Percentiles rank a stretch among this genome's conserved stretches.
Conservation (phyloP, 2,888 invertebrate genomes). For the Tetheella fluctuosa region DNA sequence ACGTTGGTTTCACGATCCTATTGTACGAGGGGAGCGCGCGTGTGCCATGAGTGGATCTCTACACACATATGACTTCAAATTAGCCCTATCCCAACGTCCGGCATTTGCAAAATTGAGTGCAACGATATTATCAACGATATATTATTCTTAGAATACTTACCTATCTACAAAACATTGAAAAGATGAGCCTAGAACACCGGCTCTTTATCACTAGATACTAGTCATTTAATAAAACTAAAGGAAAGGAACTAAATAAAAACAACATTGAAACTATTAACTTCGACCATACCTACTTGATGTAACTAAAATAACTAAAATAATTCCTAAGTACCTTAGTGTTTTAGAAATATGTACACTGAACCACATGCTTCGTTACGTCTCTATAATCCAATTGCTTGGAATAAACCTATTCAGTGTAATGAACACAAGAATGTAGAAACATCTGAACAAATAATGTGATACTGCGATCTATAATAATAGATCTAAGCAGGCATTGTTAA, state of each 20-base stretch:
- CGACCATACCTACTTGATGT: not conserved
- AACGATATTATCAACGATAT: not conserved
- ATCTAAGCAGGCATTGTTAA: not conserved
- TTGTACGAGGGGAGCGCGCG: slow-evolving; percentile 53
- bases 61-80: slow-evolving; percentile 63
- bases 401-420: not conserved
- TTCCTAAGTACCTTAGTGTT: not conserved
- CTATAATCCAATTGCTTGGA: not conserved
- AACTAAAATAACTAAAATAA: not conserved
- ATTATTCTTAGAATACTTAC: not conserved
- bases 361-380: not conserved
- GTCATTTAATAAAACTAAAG: not conserved
- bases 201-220: not conserved
- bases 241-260: not conserved
- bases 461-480: not conserved
- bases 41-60: slow-evolving; percentile 63
- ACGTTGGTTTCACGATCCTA: slow-evolving; percentile 33
- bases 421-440: not conserved
- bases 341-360: not conserved
- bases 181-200: not conserved
- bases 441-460: not conserved
- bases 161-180: not conserved
- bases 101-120: not conserved
- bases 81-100: slow-evolving; percentile 42
- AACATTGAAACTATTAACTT: not conserved